Evolutionary conservation across 2,113 vertebrate species (phyloP), one percentile per base, ranked within the genome.

Genomic region (Passer montanus): DNA sequence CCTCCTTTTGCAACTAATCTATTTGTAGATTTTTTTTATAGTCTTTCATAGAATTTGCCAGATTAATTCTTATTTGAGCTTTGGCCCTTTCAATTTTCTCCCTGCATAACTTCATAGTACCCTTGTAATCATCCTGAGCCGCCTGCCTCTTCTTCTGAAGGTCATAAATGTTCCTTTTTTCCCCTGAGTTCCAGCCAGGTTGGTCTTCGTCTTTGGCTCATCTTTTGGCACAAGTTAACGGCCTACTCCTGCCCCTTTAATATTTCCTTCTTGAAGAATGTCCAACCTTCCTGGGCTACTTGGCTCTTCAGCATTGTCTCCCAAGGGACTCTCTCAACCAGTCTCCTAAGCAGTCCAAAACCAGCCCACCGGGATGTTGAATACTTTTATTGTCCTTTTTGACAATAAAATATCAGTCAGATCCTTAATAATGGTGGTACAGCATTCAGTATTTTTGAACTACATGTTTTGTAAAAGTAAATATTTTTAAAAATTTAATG

Each of bases 121-220:
- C 13, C 15, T 41, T 41, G 35, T 22, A 73, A 64, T 75, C 43
- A 39, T 35, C 30, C 13, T 41, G 35, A 75, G 50, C 20, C 43
- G 13, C 52, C 43, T 66, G 9, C 24, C 10, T 67, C 60, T 49
- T 75, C 43, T 35, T 75, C 33, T 0, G 0, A 41, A 49, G 20
- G 30, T n/a, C 11, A 49, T 13, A 49, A 24, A 30, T n/a, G 28
- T 85, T 20, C 30, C 12, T 10, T 10, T 39, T 33, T 27, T 8
- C 1, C 50, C 20, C 52, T 24, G 35, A 49, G 5, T 35, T 56
- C 35, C 23, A 47, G 10, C 18, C 50, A 56, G n/a, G 4, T 4
- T 74, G 43, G 10, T 66, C 35, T 66, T 56, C n/a, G 56, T 35
- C 23, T 16, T 30, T 30, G 20, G 13, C 15, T 75, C 0, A 0